These are phyloP conservation scores for Sebastes cheni DNA, from an alignment of 2,797 vertebrate species.

Conservation along the genomic window DNA sequence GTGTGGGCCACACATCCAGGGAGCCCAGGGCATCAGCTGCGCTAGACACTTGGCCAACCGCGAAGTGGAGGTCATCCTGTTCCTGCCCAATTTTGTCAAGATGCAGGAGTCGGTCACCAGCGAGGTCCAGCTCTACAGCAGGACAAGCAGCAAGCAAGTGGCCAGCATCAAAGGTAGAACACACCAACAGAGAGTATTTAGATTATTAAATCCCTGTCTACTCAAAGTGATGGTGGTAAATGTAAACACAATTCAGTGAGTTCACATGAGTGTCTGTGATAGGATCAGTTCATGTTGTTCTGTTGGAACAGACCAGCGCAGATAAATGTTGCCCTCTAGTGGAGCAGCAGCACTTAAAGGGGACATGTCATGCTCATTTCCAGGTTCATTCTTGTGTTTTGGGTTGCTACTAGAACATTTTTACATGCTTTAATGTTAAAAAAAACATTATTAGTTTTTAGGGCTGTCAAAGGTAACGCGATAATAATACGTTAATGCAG, in stretches of 20 bases:
- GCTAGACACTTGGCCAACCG: constrained; percentile 92
- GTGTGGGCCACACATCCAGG: constrained; percentile 91
- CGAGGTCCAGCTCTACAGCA: constrained; percentile 88
- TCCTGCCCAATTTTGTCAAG: constrained; percentile 92
- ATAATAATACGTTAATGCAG: no score
- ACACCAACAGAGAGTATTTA: background rate
- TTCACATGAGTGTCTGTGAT: background rate
- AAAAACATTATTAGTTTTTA: background rate
- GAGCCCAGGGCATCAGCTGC: constrained; percentile 92
- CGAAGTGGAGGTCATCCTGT: constrained; percentile 90
- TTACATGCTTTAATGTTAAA: background rate
- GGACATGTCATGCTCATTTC: background rate
- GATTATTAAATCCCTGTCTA: background rate
- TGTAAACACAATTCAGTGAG: background rate
- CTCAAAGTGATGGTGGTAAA: background rate
- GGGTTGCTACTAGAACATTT: background rate
- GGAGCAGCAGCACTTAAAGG: constrained; percentile 15
- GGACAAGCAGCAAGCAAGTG: constrained; percentile 88
- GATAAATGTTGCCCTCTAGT: constrained; percentile 69
- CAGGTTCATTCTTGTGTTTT: background rate
- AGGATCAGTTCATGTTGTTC: background rate
- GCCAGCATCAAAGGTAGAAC: constrained; percentile 88
- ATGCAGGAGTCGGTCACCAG: constrained; percentile 91
- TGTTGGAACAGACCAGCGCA: background rate
- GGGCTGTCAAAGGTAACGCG: no score